Conservation (phyloP, 2,888 invertebrate genomes). For the Tenodera sinensis region DNA sequence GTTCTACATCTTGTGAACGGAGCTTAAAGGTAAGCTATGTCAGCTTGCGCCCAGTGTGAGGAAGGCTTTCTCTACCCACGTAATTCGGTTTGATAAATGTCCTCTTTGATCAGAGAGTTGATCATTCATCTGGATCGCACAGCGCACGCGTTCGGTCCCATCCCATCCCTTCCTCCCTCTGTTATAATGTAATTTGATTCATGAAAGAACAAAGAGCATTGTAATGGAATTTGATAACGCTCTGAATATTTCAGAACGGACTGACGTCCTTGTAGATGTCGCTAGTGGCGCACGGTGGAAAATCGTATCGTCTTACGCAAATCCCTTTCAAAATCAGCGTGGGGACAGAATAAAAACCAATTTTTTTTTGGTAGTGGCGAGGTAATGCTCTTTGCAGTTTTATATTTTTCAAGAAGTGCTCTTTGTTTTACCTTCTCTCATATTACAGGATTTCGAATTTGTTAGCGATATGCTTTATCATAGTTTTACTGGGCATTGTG, state of each 20-base stretch:
- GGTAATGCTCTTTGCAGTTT: not conserved
- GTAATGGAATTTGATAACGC: slow-evolving; percentile 24
- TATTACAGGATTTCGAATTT: not conserved
- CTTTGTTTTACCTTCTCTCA: not conserved
- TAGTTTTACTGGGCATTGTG: not conserved
- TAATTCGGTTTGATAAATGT: slow-evolving; percentile 23
- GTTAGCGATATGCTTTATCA: not conserved
- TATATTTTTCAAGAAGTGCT: not conserved
- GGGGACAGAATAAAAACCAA: not conserved
- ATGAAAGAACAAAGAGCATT: slow-evolving; percentile 20
- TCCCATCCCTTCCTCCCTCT: not conserved
- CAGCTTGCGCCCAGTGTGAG: not conserved
- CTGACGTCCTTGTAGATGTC: not conserved
- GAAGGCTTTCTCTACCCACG: not conserved
- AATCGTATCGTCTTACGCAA: not conserved
- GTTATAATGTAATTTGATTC: slow-evolving; percentile 24
- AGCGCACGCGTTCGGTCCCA: not conserved
- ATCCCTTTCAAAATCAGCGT: not conserved
- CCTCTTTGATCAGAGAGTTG: slow-evolving; percentile 25
- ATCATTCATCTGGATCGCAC: slow-evolving; percentile 23
- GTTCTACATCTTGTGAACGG: not conserved
- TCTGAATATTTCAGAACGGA: not conserved
- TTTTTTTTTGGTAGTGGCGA: not conserved
- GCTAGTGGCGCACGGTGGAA: not conserved
- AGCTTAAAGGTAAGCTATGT: not conserved